phyloP scores from a whole-genome alignment of 1,140 invertebrate species.

The Drosophila punjabiensis region DNA sequence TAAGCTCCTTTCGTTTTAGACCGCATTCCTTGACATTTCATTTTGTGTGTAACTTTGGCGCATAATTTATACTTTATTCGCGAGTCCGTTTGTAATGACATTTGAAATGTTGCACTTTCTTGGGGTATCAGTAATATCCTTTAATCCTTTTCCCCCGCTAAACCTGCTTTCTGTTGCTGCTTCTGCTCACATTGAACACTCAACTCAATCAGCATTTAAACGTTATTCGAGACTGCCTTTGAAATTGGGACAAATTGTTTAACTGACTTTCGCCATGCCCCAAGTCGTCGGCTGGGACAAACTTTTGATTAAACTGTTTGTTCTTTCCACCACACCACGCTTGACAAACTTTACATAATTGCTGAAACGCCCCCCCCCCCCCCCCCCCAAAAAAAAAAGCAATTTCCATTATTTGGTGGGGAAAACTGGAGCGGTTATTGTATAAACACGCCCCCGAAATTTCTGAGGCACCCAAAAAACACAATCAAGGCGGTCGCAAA shows the following conservation, averaged over 20 bases:
- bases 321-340: conserved; percentile 29
- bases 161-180: not conserved
- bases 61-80: conserved; percentile 2
- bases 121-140: not conserved
- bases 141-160: not conserved
- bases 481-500: conserved; percentile 55
- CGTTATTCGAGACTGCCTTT: not conserved
- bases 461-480: conserved; percentile 27
- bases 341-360: conserved; percentile 73
- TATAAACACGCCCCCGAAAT: conserved; percentile 50
- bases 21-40: no score
- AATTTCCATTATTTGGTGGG: conserved; percentile 43
- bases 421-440: conserved; percentile 39
- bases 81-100: not conserved
- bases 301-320: conserved; percentile 50
- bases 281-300: conserved; percentile 6
- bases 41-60: conserved; percentile 32
- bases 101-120: conserved; percentile 23
- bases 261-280: conserved; percentile 26
- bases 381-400: conserved; percentile 52
- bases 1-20: no score
- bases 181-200: not conserved
- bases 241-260: conserved; percentile 36
- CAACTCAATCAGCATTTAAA: not conserved
- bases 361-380: conserved; percentile 37